Conservation (phyloP, 2,888 invertebrate genomes). For the Oasisia sp. region DNA sequence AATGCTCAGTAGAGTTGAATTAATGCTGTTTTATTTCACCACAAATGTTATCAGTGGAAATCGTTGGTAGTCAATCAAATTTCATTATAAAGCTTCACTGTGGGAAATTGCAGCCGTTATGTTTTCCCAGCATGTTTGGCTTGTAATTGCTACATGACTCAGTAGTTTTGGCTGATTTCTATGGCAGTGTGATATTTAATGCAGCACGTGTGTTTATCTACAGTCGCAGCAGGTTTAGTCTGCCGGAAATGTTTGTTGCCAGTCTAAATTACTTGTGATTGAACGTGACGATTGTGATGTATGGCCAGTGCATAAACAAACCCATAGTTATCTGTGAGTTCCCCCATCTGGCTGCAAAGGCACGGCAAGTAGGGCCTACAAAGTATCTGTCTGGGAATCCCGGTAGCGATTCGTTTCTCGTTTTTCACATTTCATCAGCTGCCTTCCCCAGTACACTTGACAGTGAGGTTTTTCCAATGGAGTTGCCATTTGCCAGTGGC, state of each 20-base stretch:
- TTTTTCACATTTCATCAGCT: slow-evolving; percentile 5
- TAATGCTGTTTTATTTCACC: not conserved
- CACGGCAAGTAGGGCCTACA: not conserved
- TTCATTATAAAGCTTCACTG: not conserved
- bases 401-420: not conserved
- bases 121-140: not conserved
- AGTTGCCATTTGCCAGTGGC: not conserved
- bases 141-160: not conserved
- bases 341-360: not conserved
- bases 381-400: not conserved
- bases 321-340: not conserved
- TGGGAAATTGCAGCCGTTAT: not conserved
- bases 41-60: not conserved
- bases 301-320: not conserved
- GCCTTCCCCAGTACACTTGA: not conserved
- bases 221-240: not conserved
- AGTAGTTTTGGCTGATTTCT: not conserved
- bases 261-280: not conserved
- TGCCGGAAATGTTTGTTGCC: slow-evolving; percentile 14
- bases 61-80: not conserved
- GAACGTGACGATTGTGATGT: not conserved
- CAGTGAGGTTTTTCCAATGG: not conserved
- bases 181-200: not conserved
- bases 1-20: not conserved
- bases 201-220: not conserved